Percentiles rank a stretch among this genome's conserved stretches.
Conservation (phyloP, 2,888 invertebrate genomes). For the Tetragnatha montana region DNA sequence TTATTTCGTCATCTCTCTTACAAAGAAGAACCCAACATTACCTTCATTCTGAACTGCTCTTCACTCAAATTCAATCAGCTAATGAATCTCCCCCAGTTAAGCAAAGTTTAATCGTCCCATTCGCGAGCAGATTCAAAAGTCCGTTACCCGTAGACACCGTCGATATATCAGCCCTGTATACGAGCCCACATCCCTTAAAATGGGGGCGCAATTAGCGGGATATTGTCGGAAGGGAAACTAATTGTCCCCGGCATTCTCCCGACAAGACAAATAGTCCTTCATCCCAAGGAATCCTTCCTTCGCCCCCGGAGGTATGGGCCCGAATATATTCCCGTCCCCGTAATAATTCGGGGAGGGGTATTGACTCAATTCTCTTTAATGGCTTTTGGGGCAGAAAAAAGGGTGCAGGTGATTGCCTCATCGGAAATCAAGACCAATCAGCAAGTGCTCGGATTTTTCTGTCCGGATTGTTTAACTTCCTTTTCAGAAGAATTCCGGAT, state of each 20-base stretch:
- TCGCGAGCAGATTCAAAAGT: neutral
- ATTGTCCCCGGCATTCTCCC: constrained; percentile 1
- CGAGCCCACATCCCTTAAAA: neutral
- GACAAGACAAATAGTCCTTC: constrained; percentile 26
- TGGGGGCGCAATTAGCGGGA: neutral
- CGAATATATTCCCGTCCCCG: neutral
- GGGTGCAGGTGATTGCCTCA: neutral
- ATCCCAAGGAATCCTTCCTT: neutral
- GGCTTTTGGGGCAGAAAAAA: neutral
- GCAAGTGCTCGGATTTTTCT: neutral
- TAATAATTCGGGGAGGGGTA: neutral
- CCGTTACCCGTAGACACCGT: neutral
- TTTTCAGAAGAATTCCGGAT: neutral
- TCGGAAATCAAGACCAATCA: neutral
- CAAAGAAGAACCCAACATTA: no score
- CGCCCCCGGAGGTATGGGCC: neutral
- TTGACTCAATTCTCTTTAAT: neutral
- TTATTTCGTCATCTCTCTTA: no score
- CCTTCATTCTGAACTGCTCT: no score
- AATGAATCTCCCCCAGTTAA: no score
- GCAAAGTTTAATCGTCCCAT: neutral
- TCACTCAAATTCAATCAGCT: no score
- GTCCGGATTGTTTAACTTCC: neutral
- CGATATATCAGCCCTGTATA: neutral
- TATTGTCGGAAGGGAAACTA: constrained; percentile 4